These are phyloP conservation scores for Syrista parreyssii DNA, from an alignment of 2,888 invertebrate genomes.

Conservation along the genomic window DNA sequence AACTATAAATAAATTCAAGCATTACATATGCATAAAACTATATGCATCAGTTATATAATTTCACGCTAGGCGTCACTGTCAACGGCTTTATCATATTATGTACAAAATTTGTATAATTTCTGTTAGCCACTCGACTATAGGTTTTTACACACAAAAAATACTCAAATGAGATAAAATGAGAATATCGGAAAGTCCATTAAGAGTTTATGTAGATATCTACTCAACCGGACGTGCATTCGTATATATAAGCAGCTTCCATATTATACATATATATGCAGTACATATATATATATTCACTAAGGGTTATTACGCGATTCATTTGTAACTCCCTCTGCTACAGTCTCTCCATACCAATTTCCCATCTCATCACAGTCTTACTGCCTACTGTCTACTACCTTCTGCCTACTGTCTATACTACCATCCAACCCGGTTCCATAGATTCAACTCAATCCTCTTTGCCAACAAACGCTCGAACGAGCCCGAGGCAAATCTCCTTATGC, in stretches of 20 bases:
- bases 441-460: constrained; percentile 59
- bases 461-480: constrained; percentile 54
- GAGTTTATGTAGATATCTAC: constrained; percentile 31
- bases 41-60: neutral
- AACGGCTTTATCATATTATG: neutral
- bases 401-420: neutral
- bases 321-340: constrained; percentile 45
- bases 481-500: constrained; percentile 58
- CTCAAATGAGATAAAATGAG: constrained; percentile 32
- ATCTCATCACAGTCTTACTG: constrained; percentile 14
- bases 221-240: constrained; percentile 41
- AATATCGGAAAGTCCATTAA: constrained; percentile 58
- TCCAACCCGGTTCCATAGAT: constrained; percentile 25
- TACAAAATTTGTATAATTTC: neutral
- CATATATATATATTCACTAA: neutral
- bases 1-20: neutral
- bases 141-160: neutral
- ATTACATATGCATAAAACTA: neutral
- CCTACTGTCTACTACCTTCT: constrained; percentile 11
- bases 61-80: neutral
- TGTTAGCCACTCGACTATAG: neutral
- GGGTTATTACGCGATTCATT: constrained; percentile 62
- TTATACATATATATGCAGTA: neutral
- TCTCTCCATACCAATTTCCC: constrained; percentile 23
- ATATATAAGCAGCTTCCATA: constrained; percentile 54